Conservation (phyloP, 2,113 vertebrate species). For the Ceyx margarethae region DNA sequence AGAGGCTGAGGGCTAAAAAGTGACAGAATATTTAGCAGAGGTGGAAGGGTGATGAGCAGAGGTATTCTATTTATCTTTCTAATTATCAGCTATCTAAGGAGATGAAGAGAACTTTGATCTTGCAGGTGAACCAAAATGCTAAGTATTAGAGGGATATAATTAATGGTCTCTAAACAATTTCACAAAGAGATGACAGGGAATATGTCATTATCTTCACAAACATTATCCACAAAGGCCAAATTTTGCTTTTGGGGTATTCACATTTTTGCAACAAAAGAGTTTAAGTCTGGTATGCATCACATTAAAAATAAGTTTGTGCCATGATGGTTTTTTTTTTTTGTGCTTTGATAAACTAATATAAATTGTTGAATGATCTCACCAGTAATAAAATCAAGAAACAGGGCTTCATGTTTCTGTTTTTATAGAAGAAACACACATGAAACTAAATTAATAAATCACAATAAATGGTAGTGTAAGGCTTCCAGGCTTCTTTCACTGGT, state of each 20-base stretch:
- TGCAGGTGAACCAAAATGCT: neutral
- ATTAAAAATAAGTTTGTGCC: neutral
- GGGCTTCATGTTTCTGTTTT: neutral
- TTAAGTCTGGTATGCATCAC: neutral
- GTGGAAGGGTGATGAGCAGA: neutral
- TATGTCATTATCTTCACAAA: neutral
- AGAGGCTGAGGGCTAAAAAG: neutral
- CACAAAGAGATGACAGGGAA: neutral
- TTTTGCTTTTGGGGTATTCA: neutral
- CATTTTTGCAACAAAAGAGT: neutral
- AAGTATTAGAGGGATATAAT: neutral
- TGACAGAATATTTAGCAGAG: neutral
- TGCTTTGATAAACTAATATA: neutral
- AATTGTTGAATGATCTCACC: neutral
- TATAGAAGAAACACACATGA: neutral
- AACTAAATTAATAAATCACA: neutral
- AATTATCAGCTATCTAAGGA: neutral
- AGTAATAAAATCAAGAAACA: neutral
- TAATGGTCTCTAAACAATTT: neutral
- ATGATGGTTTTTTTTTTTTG: neutral
- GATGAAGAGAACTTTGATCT: slow-evolving; percentile 7
- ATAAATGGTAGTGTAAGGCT: neutral
- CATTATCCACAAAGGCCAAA: neutral
- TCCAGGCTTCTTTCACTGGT: neutral
- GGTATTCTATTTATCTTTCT: slow-evolving; percentile 1